A percentile compares a stretch with the other conserved stretches of the same genome.
Conservation (phyloP, 2,113 vertebrate genomes). For the Cyanocitta stelleri region DNA sequence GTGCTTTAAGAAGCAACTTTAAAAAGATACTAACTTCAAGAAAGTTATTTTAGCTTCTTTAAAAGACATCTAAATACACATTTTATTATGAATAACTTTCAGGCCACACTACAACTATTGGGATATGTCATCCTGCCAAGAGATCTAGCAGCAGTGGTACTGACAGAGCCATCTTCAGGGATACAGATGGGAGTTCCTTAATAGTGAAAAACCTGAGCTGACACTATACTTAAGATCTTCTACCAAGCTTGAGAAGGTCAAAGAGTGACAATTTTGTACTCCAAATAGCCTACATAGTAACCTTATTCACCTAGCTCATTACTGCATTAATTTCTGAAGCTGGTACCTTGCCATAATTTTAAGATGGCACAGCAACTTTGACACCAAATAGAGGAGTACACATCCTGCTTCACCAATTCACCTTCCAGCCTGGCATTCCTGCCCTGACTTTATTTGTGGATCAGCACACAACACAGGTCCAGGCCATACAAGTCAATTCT, state of each 20-base stretch:
- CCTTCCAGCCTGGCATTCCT: background rate
- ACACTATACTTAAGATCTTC: background rate
- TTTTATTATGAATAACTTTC: background rate
- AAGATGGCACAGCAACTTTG: fast-evolving
- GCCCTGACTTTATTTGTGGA: background rate
- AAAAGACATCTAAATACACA: background rate
- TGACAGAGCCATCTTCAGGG: background rate
- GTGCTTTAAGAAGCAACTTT: background rate
- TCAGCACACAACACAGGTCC: background rate
- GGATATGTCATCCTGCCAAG: background rate
- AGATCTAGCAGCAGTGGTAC: background rate
- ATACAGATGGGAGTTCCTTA: fast-evolving
- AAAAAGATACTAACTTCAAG: background rate
- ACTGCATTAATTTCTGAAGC: background rate
- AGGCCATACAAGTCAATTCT: background rate
- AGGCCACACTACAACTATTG: background rate
- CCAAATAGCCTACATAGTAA: background rate
- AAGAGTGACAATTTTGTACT: background rate
- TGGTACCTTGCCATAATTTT: background rate
- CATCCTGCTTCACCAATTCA: background rate
- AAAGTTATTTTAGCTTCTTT: background rate
- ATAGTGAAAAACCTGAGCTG: background rate
- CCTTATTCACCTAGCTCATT: background rate
- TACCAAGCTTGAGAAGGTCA: background rate
- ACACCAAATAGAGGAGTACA: background rate